phyloP scores from a whole-genome alignment of 1,140 invertebrate genomes.

The Eriocheir sinensis region DNA sequence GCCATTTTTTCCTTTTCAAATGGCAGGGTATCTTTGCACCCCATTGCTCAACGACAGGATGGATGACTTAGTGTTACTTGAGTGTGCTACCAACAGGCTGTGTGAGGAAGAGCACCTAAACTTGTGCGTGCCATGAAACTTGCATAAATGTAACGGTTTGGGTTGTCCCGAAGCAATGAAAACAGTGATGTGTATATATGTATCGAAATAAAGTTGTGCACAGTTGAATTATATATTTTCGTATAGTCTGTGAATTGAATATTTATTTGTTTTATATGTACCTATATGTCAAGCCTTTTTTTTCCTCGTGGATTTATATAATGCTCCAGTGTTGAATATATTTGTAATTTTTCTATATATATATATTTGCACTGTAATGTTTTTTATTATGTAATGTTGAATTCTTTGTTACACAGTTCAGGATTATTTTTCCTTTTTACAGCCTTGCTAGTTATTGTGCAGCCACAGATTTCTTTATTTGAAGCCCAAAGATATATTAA shows the following conservation, averaged over 20 bases:
- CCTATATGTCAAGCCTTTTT: background rate
- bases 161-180: background rate
- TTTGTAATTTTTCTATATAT: background rate
- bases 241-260: constrained; percentile 31
- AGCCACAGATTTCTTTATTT: too few relatives aligned
- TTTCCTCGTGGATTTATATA: background rate
- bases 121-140: background rate
- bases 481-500: too few relatives aligned
- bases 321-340: background rate
- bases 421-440: too few relatives aligned
- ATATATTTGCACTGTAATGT: background rate
- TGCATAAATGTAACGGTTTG: background rate
- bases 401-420: background rate
- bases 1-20: background rate
- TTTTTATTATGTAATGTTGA: background rate
- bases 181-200: constrained; percentile 35
- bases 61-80: background rate
- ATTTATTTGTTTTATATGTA: background rate
- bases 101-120: too few relatives aligned
- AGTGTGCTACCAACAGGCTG: background rate
- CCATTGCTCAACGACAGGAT: background rate
- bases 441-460: too few relatives aligned
- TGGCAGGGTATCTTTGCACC: background rate
- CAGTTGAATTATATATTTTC: constrained; percentile 65
- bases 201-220: constrained; percentile 58